These are phyloP conservation scores for Brachystomella parvula DNA, from an alignment of 1,140 invertebrate species.

Conservation along the genomic window DNA sequence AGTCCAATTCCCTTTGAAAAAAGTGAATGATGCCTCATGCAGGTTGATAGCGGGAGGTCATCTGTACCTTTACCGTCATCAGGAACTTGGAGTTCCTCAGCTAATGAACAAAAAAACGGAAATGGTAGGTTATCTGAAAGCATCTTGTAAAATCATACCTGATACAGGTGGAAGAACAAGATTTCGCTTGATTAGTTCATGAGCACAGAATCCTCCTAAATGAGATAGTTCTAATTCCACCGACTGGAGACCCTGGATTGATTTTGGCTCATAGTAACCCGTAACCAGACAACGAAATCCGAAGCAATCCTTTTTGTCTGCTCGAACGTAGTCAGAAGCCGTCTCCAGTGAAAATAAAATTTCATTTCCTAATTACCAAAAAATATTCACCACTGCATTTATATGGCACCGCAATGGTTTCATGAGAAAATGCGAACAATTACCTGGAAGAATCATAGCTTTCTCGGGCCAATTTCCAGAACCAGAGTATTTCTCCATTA, in stretches of 20 bases:
- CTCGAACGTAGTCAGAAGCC: constrained; percentile 87
- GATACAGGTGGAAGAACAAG: constrained; percentile 60
- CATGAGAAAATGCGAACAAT: constrained; percentile 13
- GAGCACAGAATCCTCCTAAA: constrained; percentile 80
- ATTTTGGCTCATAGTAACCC: constrained; percentile 77
- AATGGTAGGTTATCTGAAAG: constrained; percentile 12
- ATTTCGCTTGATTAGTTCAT: constrained; percentile 78
- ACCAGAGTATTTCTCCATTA: constrained; percentile 61
- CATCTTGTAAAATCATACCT: constrained; percentile 45
- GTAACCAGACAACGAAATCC: constrained; percentile 88
- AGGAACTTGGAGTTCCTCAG: constrained; percentile 64
- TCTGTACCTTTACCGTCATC: constrained; percentile 49
- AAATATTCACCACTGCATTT: constrained; percentile 10
- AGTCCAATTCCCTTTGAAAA: constrained; percentile 87
- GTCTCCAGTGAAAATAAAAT: constrained; percentile 91
- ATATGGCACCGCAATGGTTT: not conserved
- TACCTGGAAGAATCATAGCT: constrained; percentile 74
- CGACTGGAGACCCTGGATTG: constrained; percentile 56
- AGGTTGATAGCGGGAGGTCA: constrained; percentile 61
- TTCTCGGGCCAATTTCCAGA: constrained; percentile 76
- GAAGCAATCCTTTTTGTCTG: constrained; percentile 72
- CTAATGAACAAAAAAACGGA: constrained; percentile 38
- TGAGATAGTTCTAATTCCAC: constrained; percentile 85
- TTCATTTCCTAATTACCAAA: constrained; percentile 64
- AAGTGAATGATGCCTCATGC: constrained; percentile 61